phyloP scores from a whole-genome alignment of 2,888 invertebrate genomes.

The Xanthia togata region DNA sequence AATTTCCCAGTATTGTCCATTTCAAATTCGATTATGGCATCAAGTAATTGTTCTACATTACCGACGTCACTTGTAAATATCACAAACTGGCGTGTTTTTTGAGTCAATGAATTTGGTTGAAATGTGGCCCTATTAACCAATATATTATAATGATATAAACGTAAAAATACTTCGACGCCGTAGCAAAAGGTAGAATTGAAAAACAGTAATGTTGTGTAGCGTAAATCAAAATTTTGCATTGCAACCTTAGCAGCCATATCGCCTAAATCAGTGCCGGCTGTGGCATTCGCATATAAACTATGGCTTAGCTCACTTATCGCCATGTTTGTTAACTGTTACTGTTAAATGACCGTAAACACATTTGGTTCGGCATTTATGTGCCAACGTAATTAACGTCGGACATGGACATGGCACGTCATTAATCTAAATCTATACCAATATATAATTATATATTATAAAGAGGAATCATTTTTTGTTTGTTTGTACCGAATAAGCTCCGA shows the following conservation, averaged over 20 bases:
- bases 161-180: constrained; percentile 76
- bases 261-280: constrained; percentile 66
- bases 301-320: constrained; percentile 27
- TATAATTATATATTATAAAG: too few relatives aligned
- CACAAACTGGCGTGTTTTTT: constrained; percentile 75
- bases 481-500: too few relatives aligned
- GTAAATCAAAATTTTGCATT: constrained; percentile 78
- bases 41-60: constrained; percentile 71
- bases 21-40: constrained; percentile 71
- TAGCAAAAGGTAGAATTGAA: constrained; percentile 75
- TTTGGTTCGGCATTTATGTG: constrained; percentile 20
- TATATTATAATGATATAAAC: constrained; percentile 73
- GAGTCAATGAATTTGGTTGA: constrained; percentile 61
- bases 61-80: constrained; percentile 74
- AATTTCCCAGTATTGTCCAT: constrained; percentile 81
- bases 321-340: constrained; percentile 39
- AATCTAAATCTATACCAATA: not conserved
- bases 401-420: constrained; percentile 35
- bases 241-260: constrained; percentile 79
- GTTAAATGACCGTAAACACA: constrained; percentile 49
- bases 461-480: too few relatives aligned
- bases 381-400: constrained; percentile 31
- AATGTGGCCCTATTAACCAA: constrained; percentile 72
- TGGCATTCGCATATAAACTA: constrained; percentile 36
- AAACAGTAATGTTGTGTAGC: constrained; percentile 78